These are phyloP conservation scores for Tenthredo livida DNA, from an alignment of 2,888 invertebrate species.

Conservation along the genomic window DNA sequence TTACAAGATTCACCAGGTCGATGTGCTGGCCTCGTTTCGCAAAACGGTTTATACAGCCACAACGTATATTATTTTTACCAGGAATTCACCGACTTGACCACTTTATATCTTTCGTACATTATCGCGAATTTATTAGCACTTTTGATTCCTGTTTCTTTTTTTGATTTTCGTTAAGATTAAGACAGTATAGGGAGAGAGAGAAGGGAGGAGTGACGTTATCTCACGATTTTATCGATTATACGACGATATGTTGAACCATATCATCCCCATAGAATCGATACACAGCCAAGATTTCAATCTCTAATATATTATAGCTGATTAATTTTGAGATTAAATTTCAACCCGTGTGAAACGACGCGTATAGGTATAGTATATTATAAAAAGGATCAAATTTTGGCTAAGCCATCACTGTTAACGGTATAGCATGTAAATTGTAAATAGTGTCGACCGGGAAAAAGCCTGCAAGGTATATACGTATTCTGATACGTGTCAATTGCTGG, in stretches of 20 bases:
- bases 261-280: not conserved
- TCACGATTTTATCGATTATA: not conserved
- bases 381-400: not conserved
- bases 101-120: not conserved
- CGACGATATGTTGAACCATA: not conserved
- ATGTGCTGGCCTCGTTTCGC: conserved; percentile 17
- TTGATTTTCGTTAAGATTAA: not conserved
- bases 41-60: not conserved
- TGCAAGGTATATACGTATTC: not conserved
- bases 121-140: not conserved
- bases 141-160: not conserved
- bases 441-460: not conserved
- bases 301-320: not conserved
- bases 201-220: not conserved
- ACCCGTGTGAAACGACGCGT: not conserved
- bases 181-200: not conserved
- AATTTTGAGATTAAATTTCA: not conserved
- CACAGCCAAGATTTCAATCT: not conserved
- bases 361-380: not conserved
- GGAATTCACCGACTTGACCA: not conserved
- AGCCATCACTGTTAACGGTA: not conserved
- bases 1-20: conserved; percentile 5
- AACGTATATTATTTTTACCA: not conserved
- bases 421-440: not conserved
- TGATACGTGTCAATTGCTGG: conserved; percentile 42